Evolutionary conservation across 2,113 vertebrate genomes (phyloP).

Genomic region (Opisthocomus hoazin): DNA sequence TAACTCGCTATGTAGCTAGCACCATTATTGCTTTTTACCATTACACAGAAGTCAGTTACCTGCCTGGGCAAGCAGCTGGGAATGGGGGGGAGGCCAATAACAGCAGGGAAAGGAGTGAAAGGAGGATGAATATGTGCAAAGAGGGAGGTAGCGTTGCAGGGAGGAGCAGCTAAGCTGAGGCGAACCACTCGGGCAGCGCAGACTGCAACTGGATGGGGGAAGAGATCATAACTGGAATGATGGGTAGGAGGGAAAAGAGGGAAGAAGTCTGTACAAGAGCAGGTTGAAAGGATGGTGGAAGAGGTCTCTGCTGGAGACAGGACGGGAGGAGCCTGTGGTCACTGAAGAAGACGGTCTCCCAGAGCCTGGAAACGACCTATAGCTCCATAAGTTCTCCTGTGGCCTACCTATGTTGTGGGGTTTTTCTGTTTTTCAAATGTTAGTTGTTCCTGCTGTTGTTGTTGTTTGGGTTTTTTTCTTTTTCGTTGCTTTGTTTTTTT

Average conservation of each 20-base stretch:
- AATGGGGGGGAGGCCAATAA: neutral
- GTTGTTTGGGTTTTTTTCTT: neutral
- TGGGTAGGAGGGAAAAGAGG: neutral
- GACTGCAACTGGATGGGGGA: neutral
- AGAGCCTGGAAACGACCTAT: neutral
- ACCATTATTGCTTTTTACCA: neutral
- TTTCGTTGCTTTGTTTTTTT: neutral
- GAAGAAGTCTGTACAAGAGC: neutral
- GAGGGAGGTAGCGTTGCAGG: neutral
- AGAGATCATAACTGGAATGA: neutral
- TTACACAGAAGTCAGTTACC: neutral
- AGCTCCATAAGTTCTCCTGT: neutral
- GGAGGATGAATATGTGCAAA: neutral
- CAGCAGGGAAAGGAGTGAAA: accelerated
- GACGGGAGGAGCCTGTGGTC: neutral
- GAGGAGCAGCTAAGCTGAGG: neutral
- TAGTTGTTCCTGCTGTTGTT: neutral
- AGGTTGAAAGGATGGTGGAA: neutral
- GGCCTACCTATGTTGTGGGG: accelerated
- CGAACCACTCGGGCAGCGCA: neutral
- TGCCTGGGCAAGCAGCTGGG: neutral
- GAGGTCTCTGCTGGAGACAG: neutral
- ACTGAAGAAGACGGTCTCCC: neutral
- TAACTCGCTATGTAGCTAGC: neutral
- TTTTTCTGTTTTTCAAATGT: neutral